These are phyloP conservation scores for Glareola pratincola DNA, from an alignment of 2,113 vertebrate genomes.

Conservation along the genomic window DNA sequence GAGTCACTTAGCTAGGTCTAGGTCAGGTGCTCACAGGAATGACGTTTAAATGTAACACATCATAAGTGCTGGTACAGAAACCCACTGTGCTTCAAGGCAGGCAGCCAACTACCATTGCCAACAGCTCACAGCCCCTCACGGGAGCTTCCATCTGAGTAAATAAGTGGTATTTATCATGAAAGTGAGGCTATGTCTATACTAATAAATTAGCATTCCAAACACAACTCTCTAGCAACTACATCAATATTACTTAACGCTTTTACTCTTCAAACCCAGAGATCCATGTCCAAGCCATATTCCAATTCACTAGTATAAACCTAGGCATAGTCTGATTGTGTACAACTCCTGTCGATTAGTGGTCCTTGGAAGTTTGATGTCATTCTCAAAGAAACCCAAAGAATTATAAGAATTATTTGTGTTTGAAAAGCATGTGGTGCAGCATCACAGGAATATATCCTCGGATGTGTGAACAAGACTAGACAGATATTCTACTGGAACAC, in stretches of 20 bases:
- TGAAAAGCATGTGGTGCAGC: background rate
- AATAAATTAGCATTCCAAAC: constrained; percentile 3
- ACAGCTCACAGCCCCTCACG: background rate
- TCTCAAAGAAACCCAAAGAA: background rate
- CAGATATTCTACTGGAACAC: background rate
- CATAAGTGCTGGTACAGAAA: background rate
- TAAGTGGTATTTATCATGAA: constrained; percentile 14
- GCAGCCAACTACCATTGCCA: background rate
- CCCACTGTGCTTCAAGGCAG: background rate
- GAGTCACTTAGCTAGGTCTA: background rate
- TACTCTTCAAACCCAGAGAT: background rate
- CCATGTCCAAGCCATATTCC: background rate
- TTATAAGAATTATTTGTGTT: background rate
- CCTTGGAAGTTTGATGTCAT: background rate
- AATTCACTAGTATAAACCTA: background rate
- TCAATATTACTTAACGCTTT: background rate
- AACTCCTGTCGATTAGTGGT: background rate
- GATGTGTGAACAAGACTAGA: background rate
- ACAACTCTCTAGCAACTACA: background rate
- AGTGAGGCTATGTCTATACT: background rate
- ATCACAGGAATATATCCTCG: background rate
- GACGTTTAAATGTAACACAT: background rate
- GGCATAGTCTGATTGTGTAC: background rate
- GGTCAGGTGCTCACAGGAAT: background rate
- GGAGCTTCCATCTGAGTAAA: background rate